phyloP scores from a whole-genome alignment of 2,888 invertebrate genomes.

The Drosophila setosimentum region DNA sequence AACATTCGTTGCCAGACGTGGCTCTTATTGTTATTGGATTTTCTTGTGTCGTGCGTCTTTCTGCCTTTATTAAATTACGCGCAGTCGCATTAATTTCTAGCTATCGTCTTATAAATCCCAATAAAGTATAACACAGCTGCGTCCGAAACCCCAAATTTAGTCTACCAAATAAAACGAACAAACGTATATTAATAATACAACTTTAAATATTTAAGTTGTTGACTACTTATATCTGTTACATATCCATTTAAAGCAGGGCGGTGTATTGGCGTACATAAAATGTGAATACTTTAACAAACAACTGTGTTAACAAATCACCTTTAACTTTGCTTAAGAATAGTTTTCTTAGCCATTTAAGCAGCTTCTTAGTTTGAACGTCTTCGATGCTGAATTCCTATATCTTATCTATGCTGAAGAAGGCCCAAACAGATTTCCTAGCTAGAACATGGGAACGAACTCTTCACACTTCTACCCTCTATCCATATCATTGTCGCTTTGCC shows the following conservation, averaged over 20 bases:
- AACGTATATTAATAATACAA: conserved; percentile 8
- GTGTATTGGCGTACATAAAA: background rate
- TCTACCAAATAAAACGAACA: conserved; percentile 19
- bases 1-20: conserved; percentile 64
- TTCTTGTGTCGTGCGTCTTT: conserved; percentile 21
- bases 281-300: background rate
- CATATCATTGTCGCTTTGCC: conserved; percentile 29
- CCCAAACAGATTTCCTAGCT: conserved; percentile 38
- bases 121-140: conserved; percentile 63
- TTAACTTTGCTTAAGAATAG: background rate
- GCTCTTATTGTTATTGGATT: conserved; percentile 31
- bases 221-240: background rate
- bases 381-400: conserved; percentile 11
- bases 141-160: conserved; percentile 27
- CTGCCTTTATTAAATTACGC: conserved; percentile 70
- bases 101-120: conserved; percentile 45
- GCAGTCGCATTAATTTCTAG: conserved; percentile 63
- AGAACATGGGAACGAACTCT: background rate
- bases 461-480: background rate
- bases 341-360: background rate
- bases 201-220: conserved; percentile 20
- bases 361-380: conserved; percentile 5
- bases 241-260: background rate
- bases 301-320: background rate
- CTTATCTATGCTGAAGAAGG: conserved; percentile 6